Percentiles rank a stretch among this genome's conserved stretches.
phyloP scores from a whole-genome alignment of 2,113 vertebrate species.

The Phaetusa simplex region DNA sequence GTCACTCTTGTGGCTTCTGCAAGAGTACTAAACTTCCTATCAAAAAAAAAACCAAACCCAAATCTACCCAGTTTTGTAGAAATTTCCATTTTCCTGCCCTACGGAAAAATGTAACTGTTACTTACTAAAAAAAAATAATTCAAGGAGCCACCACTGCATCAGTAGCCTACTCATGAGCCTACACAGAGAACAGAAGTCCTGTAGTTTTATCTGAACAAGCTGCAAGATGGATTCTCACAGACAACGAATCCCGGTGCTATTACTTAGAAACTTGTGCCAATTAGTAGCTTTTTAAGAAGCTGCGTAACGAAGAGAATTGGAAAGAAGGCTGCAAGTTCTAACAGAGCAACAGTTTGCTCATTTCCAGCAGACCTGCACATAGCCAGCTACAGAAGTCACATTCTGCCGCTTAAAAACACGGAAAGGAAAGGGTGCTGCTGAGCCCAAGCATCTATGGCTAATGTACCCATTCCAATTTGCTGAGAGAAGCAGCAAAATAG shows the following conservation, averaged over 20 bases:
- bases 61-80: background rate
- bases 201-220: background rate
- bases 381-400: background rate
- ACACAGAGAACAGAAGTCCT: background rate
- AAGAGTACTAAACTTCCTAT: background rate
- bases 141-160: background rate
- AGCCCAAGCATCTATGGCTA: background rate
- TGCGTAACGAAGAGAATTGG: background rate
- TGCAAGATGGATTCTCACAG: background rate
- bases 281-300: background rate
- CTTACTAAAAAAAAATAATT: background rate
- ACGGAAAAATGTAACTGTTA: background rate
- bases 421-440: background rate
- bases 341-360: background rate
- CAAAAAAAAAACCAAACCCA: background rate
- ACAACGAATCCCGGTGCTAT: background rate
- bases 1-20: background rate
- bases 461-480: background rate
- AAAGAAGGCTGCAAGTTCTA: background rate
- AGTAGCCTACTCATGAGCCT: background rate
- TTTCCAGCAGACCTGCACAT: background rate
- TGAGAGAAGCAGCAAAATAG: background rate
- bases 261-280: background rate
- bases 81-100: background rate
- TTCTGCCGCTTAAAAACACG: background rate